These are phyloP conservation scores for Anaspis maculata DNA, from an alignment of 2,888 invertebrate genomes.

Conservation along the genomic window DNA sequence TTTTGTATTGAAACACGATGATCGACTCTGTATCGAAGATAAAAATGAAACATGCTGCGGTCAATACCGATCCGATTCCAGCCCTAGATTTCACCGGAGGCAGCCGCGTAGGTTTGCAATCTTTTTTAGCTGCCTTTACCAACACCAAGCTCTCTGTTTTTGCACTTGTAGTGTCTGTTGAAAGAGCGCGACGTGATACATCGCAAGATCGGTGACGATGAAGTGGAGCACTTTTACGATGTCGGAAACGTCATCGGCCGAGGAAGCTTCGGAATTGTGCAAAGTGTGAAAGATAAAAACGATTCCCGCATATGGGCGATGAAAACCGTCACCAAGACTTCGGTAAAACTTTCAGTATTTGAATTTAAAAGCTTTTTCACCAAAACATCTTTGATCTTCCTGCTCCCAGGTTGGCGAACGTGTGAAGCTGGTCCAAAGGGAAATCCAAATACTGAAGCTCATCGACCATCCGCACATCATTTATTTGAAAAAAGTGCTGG, in stretches of 20 bases:
- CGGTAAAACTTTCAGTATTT: slow-evolving; percentile 24
- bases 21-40: no score
- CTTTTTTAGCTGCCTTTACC: no score
- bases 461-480: slow-evolving; percentile 51
- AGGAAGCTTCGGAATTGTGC: slow-evolving; percentile 41
- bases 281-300: slow-evolving; percentile 34
- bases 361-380: no score
- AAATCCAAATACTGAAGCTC: slow-evolving; percentile 47
- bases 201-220: slow-evolving; percentile 32
- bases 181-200: slow-evolving; percentile 34
- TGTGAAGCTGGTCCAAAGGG: slow-evolving; percentile 42
- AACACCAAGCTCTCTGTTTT: no score
- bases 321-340: slow-evolving; percentile 40
- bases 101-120: not conserved
- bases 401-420: slow-evolving; percentile 18
- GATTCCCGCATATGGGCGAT: slow-evolving; percentile 38
- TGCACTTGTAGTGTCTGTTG: no score
- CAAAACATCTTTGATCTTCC: no score
- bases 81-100: not conserved
- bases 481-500: slow-evolving; percentile 45
- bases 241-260: slow-evolving; percentile 39
- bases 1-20: no score
- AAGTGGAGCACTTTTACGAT: slow-evolving; percentile 33
- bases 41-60: slow-evolving; percentile 8
- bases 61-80: slow-evolving; percentile 10